Conservation (phyloP, 2,113 vertebrate genomes). For the Arizona elegans region DNA sequence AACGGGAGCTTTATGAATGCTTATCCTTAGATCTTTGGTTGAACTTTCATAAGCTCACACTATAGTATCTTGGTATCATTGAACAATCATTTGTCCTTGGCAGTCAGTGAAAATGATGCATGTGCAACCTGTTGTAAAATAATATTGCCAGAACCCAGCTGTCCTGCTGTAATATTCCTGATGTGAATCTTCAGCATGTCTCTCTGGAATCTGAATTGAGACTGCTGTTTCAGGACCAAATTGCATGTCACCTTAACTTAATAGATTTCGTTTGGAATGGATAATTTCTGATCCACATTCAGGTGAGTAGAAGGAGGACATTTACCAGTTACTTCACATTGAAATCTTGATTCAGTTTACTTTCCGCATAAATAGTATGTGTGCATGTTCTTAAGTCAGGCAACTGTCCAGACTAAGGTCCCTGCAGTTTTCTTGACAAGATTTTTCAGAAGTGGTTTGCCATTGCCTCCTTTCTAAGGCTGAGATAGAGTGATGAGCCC, state of each 20-base stretch:
- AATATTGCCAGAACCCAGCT: background rate
- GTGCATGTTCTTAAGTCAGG: background rate
- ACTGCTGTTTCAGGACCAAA: background rate
- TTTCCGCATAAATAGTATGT: background rate
- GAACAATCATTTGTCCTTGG: background rate
- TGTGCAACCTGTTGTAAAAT: background rate
- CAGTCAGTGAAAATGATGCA: background rate
- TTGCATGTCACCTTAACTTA: background rate
- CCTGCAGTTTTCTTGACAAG: background rate
- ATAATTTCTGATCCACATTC: background rate
- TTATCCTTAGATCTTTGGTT: background rate
- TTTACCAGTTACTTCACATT: background rate
- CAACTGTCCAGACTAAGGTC: background rate
- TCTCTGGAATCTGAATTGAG: background rate
- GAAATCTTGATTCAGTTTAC: background rate
- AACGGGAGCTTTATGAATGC: background rate
- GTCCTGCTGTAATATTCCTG: background rate
- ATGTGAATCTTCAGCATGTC: background rate
- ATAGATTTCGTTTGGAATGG: background rate
- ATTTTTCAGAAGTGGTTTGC: background rate
- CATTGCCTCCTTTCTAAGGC: background rate
- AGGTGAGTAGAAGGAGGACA: background rate
- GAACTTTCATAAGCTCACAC: background rate
- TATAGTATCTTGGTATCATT: background rate
- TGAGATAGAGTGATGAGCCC: background rate